phyloP scores from a whole-genome alignment of 2,797 vertebrate species.

The Toxotes lorentzi region DNA sequence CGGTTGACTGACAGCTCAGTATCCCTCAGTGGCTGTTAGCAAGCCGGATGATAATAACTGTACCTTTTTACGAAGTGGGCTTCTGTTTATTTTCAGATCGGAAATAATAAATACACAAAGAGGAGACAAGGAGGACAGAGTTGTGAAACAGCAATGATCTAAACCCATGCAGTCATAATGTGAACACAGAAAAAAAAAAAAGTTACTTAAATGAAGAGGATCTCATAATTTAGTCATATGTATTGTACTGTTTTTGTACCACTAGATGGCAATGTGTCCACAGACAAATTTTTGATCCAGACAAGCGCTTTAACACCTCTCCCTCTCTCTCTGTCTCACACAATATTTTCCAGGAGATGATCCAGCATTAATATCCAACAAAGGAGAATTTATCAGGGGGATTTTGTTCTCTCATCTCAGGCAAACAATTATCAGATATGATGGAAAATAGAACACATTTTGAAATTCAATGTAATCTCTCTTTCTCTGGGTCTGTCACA shows the following conservation, averaged over 20 bases:
- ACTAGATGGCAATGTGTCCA: constrained; percentile 84
- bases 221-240: not conserved
- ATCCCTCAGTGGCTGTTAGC: constrained; percentile 62
- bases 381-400: constrained; percentile 68
- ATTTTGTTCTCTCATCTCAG: constrained; percentile 66
- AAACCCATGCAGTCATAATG: not conserved
- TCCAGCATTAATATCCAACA: constrained; percentile 78
- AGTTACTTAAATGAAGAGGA: constrained; percentile 4
- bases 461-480: constrained; percentile 52
- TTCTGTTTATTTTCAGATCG: constrained; percentile 51
- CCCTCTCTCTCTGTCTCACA: constrained; percentile 18
- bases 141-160: constrained; percentile 33
- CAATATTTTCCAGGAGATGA: constrained; percentile 78
- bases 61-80: constrained; percentile 30
- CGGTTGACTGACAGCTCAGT: constrained; percentile 66
- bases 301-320: constrained; percentile 8
- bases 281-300: constrained; percentile 42
- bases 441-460: constrained; percentile 60
- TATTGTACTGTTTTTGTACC: constrained; percentile 19
- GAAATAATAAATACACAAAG: constrained; percentile 32
- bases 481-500: constrained; percentile 15
- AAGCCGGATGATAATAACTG: constrained; percentile 19
- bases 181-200: constrained; percentile 11
- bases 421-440: constrained; percentile 72
- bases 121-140: not conserved